These are phyloP conservation scores for Microtus obscurus DNA, from an alignment of 2,797 vertebrate species.

Conservation along the genomic window DNA sequence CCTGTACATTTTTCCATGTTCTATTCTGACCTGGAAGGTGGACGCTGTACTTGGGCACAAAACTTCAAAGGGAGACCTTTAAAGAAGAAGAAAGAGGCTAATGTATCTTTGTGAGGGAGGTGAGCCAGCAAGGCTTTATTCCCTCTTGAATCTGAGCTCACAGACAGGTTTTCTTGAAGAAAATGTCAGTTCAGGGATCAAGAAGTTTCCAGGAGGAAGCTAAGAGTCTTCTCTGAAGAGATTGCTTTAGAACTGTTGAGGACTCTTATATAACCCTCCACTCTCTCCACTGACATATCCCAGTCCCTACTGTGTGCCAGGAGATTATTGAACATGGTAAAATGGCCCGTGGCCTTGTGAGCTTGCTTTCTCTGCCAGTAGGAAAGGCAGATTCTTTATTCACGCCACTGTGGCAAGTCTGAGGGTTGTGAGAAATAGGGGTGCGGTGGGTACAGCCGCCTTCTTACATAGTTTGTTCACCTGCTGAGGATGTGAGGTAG, in stretches of 20 bases:
- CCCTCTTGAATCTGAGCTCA: neutral
- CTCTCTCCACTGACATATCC: neutral
- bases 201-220: neutral
- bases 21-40: neutral
- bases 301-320: neutral
- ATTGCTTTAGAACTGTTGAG: neutral
- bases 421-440: rapidly evolving
- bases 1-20: neutral
- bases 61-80: slow-evolving; percentile 55
- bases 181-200: neutral
- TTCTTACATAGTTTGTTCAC: neutral
- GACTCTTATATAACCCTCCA: neutral
- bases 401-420: too few relatives aligned
- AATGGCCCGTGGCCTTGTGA: neutral
- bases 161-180: neutral
- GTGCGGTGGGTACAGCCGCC: rapidly evolving
- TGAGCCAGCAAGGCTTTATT: neutral
- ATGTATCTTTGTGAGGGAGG: neutral
- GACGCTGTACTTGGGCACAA: neutral
- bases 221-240: neutral
- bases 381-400: neutral
- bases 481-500: neutral
- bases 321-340: neutral
- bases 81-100: neutral
- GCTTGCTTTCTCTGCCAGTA: neutral